phyloP scores from a whole-genome alignment of 2,113 vertebrate species.

The Heptranchias perlo region DNA sequence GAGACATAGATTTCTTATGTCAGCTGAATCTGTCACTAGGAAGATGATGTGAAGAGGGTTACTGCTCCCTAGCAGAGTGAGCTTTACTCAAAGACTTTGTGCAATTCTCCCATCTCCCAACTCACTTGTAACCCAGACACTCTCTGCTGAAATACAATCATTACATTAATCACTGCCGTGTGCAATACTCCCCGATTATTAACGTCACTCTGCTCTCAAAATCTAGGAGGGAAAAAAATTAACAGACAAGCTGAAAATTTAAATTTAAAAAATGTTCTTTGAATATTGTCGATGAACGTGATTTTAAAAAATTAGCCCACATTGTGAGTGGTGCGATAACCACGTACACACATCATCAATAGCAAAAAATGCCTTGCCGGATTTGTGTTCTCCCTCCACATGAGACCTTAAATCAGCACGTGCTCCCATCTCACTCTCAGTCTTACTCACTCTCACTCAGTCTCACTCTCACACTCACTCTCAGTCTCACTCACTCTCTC shows the following conservation, averaged over 20 bases:
- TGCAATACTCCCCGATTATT: not conserved
- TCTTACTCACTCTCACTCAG: not conserved
- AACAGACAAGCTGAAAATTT: not conserved
- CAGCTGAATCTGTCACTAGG: not conserved
- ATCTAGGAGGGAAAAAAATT: not conserved
- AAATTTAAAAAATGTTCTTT: not conserved
- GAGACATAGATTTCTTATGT: not conserved
- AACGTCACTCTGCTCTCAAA: not conserved
- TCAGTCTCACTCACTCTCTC: too few relatives aligned
- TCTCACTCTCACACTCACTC: too few relatives aligned
- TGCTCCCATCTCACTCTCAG: not conserved
- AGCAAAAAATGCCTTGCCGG: not conserved
- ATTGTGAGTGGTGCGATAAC: not conserved
- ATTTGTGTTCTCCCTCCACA: not conserved
- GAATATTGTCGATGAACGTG: not conserved
- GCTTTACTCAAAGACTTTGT: not conserved
- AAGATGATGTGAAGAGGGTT: not conserved
- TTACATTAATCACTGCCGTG: not conserved
- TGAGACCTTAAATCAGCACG: not conserved
- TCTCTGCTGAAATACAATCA: not conserved
- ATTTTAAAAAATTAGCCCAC: not conserved
- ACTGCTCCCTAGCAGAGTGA: not conserved
- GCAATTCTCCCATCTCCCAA: not conserved
- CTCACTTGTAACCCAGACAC: not conserved
- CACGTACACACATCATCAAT: not conserved